phyloP scores from a whole-genome alignment of 2,888 invertebrate genomes.

The Limnephilus rhombicus region DNA sequence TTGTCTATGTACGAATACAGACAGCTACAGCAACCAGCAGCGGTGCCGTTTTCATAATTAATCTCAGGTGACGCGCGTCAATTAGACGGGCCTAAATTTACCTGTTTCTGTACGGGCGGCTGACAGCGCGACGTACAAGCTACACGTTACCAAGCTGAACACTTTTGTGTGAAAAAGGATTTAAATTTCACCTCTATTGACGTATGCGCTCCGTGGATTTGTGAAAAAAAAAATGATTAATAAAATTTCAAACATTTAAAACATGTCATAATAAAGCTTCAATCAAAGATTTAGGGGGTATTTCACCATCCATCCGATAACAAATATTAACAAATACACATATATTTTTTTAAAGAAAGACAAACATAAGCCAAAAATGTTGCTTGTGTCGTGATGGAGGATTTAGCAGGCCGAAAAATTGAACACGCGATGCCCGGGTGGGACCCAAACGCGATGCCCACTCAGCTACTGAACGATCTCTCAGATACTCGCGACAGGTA shows the following conservation, averaged over 20 bases:
- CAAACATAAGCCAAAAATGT: too few relatives aligned
- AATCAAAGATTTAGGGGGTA: too few relatives aligned
- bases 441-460: too few relatives aligned
- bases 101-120: not conserved
- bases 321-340: too few relatives aligned
- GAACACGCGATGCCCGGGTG: too few relatives aligned
- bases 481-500: too few relatives aligned
- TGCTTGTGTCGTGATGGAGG: too few relatives aligned
- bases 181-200: not conserved
- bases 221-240: not conserved
- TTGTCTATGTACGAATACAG: not conserved
- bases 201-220: not conserved
- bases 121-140: not conserved
- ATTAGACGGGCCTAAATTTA: conserved; percentile 2
- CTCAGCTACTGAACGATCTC: too few relatives aligned
- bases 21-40: not conserved
- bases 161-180: not conserved
- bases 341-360: too few relatives aligned
- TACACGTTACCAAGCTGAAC: not conserved
- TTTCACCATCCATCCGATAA: too few relatives aligned
- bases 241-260: not conserved
- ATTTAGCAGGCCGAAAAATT: too few relatives aligned
- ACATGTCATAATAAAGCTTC: too few relatives aligned
- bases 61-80: conserved; percentile 23
- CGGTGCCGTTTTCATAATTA: not conserved